Conservation (phyloP, 2,113 vertebrate genomes). For the Tricholaema leucomelas region DNA sequence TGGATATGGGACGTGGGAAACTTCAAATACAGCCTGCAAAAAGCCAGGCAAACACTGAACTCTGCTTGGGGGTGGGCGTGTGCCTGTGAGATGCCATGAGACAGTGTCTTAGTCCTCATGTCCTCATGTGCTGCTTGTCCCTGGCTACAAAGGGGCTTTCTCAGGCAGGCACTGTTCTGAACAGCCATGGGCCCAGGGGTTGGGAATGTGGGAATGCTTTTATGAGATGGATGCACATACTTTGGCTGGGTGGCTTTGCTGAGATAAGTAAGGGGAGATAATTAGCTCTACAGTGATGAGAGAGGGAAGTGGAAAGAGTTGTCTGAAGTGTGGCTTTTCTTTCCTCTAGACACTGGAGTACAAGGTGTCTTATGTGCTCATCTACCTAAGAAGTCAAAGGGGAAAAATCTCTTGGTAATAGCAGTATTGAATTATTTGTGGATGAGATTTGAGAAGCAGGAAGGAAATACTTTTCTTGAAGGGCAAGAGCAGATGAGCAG, state of each 20-base stretch:
- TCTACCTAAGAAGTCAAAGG: not conserved
- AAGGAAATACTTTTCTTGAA: not conserved
- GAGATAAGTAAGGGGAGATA: not conserved
- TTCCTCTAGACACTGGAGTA: not conserved
- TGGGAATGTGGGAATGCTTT: not conserved
- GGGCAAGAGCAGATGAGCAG: not conserved
- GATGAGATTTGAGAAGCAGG: not conserved
- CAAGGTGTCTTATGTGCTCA: accelerated
- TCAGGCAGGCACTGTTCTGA: accelerated
- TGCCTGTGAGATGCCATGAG: accelerated
- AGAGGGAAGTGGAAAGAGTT: not conserved
- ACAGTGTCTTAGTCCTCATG: not conserved
- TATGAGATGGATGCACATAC: accelerated
- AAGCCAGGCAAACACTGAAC: not conserved
- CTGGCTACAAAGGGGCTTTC: not conserved
- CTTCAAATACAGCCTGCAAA: not conserved
- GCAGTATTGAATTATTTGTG: not conserved
- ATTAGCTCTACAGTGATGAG: not conserved
- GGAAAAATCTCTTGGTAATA: not conserved
- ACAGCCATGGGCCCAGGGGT: accelerated
- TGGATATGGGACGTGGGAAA: not conserved
- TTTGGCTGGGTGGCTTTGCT: not conserved
- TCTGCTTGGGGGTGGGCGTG: not conserved
- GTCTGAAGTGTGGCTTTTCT: not conserved
- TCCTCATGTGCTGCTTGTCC: not conserved